Conservation (phyloP, 2,113 vertebrate species). For the Ageneiosus marmoratus region DNA sequence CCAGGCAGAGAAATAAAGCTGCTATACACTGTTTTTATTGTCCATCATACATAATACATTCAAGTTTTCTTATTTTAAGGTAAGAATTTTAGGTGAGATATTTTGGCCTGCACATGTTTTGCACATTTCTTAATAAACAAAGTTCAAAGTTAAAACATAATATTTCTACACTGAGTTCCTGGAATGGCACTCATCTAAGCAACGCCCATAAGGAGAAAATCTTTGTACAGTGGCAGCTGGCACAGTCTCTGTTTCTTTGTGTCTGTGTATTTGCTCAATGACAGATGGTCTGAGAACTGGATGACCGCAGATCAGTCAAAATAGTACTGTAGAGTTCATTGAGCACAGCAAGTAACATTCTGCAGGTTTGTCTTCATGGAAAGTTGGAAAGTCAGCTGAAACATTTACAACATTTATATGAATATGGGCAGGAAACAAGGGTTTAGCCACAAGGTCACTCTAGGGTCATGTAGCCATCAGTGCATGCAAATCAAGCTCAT, state of each 20-base stretch:
- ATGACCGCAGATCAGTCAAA: not conserved
- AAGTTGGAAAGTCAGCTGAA: not conserved
- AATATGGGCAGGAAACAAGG: not conserved
- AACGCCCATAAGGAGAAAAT: not conserved
- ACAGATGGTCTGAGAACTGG: not conserved
- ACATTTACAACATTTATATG: not conserved
- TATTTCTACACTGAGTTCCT: not conserved
- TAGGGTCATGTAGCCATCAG: not conserved
- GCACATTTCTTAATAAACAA: not conserved
- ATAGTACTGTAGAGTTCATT: not conserved
- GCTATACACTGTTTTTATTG: conserved; percentile 24
- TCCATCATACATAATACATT: not conserved
- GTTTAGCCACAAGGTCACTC: not conserved
- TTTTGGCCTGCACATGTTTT: conserved; percentile 1
- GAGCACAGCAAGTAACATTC: not conserved
- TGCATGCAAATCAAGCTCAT: no score
- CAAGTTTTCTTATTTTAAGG: conserved; percentile 42
- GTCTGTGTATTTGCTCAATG: not conserved
- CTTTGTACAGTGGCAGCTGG: not conserved
- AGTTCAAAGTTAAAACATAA: not conserved
- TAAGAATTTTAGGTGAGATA: not conserved
- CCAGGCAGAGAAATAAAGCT: conserved; percentile 14
- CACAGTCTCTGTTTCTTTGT: not conserved
- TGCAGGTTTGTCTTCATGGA: not conserved
- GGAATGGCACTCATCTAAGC: not conserved